Conservation (phyloP, 1,140 invertebrate species). For the Papilio polyxenes region DNA sequence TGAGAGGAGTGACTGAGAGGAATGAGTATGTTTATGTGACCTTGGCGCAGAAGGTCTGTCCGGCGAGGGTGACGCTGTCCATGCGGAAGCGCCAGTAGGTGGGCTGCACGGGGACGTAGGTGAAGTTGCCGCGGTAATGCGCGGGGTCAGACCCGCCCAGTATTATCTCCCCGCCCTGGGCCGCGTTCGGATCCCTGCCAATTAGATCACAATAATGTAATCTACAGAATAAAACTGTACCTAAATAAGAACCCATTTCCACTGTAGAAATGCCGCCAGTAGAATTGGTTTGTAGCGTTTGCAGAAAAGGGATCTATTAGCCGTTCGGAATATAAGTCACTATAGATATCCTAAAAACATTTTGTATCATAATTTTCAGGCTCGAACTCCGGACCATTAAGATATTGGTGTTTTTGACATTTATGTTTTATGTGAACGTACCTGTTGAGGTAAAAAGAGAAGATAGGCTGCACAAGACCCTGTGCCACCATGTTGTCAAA, state of each 20-base stretch:
- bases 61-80: conserved; percentile 86
- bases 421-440: conserved; percentile 58
- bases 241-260: too few relatives aligned
- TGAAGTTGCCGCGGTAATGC: conserved; percentile 95
- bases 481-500: conserved; percentile 98
- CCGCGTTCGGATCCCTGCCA: conserved; percentile 87
- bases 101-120: conserved; percentile 93
- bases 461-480: conserved; percentile 88
- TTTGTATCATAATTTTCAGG: too few relatives aligned
- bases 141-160: conserved; percentile 97
- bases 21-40: conserved; percentile 43
- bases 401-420: neutral
- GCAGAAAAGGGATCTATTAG: too few relatives aligned
- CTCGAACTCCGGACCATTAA: too few relatives aligned
- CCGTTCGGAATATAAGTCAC: too few relatives aligned
- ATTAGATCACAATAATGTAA: conserved; percentile 22
- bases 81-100: conserved; percentile 99
- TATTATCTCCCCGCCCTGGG: conserved; percentile 94
- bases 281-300: too few relatives aligned
- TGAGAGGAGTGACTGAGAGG: neutral
- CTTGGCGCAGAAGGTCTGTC: conserved; percentile 83
- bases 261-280: too few relatives aligned
- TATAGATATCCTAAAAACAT: too few relatives aligned
- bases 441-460: conserved; percentile 98
- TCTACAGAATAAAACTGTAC: neutral